A percentile compares a stretch with the other conserved stretches of the same genome.
phyloP scores from a whole-genome alignment of 2,888 invertebrate species.

The Ornithoptera alexandrae region DNA sequence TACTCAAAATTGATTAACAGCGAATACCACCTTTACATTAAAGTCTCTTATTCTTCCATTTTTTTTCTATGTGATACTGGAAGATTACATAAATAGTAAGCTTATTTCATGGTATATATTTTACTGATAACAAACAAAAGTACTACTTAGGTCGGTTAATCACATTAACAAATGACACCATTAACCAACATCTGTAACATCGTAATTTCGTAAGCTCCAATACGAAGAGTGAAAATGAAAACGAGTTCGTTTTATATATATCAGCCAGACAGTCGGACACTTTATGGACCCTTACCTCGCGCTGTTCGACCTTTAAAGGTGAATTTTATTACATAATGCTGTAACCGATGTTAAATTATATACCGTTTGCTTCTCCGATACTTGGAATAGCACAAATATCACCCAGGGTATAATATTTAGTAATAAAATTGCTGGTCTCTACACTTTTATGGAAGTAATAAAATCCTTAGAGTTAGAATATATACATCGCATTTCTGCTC shows the following conservation, averaged over 20 bases:
- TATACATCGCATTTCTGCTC: too few species aligned
- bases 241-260: slow-evolving; percentile 6
- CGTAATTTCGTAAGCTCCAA: slow-evolving; percentile 9
- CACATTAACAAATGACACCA: slow-evolving; percentile 10
- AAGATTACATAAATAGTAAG: too few species aligned
- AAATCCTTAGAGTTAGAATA: too few species aligned
- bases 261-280: slow-evolving; percentile 1
- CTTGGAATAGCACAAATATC: neutral
- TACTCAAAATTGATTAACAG: too few species aligned
- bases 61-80: too few species aligned
- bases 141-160: neutral
- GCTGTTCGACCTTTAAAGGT: slow-evolving; percentile 25
- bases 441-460: too few species aligned
- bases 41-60: too few species aligned
- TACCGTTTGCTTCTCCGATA: slow-evolving; percentile 1
- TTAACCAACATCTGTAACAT: slow-evolving; percentile 15
- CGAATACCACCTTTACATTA: too few species aligned
- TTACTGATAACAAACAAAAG: too few species aligned
- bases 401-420: too few species aligned
- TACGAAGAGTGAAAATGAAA: slow-evolving; percentile 6
- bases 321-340: slow-evolving; percentile 12
- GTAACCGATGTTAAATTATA: slow-evolving; percentile 14
- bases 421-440: too few species aligned
- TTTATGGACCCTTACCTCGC: slow-evolving; percentile 12
- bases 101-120: too few species aligned